phyloP scores from a whole-genome alignment of 2,888 invertebrate species.

The Halictus quadricinctus region DNA sequence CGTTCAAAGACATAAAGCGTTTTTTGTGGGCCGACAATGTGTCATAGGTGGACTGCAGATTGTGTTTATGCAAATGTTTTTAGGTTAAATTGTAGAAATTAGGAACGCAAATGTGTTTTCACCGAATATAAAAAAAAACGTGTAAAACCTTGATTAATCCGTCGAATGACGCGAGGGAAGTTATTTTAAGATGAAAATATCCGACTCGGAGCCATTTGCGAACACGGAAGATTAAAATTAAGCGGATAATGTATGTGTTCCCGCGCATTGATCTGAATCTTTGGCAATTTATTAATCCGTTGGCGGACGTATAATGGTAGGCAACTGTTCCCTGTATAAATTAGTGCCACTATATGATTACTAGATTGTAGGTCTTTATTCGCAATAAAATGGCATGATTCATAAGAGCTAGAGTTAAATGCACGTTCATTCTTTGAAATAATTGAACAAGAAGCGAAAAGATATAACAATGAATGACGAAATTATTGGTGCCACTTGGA shows the following conservation, averaged over 20 bases:
- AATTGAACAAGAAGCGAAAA: neutral
- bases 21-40: neutral
- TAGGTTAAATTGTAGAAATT: neutral
- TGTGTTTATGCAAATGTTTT: neutral
- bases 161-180: neutral
- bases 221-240: slow-evolving; percentile 2
- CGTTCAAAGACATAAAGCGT: slow-evolving; percentile 30
- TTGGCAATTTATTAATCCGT: neutral
- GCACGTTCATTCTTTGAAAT: neutral
- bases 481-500: neutral
- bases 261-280: neutral
- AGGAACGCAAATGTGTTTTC: neutral
- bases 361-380: neutral
- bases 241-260: neutral
- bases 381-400: neutral
- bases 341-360: neutral
- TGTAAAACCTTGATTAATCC: neutral
- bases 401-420: neutral
- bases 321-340: neutral
- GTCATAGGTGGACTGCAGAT: neutral
- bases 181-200: neutral
- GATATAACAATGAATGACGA: neutral
- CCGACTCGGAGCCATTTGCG: neutral
- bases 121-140: neutral
- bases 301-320: neutral